Base-by-base conservation (phyloP, 2,888 invertebrate species). In the Epistrophella euchroma region DNA sequence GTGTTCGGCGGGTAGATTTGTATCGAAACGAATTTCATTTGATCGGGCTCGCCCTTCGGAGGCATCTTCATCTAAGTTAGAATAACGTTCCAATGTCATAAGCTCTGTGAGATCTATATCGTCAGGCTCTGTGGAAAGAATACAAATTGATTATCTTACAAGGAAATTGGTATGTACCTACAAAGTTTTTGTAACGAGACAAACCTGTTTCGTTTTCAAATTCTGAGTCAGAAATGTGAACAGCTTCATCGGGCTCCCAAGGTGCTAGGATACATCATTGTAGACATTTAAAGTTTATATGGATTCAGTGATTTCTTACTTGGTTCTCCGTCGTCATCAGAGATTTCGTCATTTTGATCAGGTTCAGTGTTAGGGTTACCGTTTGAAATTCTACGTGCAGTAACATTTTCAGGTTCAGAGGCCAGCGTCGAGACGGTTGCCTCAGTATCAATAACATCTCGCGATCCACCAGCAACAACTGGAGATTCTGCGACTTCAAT, bases 1-100 rank as follows among this genome's bases (percentile, higher is more conserved):
- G 90, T 95, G 95, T 77, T 93, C 92, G 2, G 93, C 93, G 15
- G 95, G 93, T 60, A 95, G 89, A 85, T 93, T 93, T 10, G 93
- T 92, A 88, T 95, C 94, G 80, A 93, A 94, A 7, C 88, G 89
- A 55, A 91, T 89, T 19, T 89, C 88, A 58, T 88, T 88, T 60
- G 90, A 90, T 22, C 72, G 50, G 82, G 90, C 90, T 32, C 74
- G 66, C 79, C 80, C 88, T 79, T 88, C 74, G 6, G 22, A 15
- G 1, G 19, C n/a, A 25, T 68, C 52, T 25, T 52, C 68, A 7
- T 40, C 68, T 0, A 19, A 2, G 3, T 68, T 68, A n/a, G 68
- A 50, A 68, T 2, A 37, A 10, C 10, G 68, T 47, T 50, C 35
- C 15, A 37, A n/a, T 9, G 52, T n/a, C 3, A 25, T 25, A 4